Base-by-base conservation (phyloP, 2,888 invertebrate genomes). In the Pyralis farinalis region DNA sequence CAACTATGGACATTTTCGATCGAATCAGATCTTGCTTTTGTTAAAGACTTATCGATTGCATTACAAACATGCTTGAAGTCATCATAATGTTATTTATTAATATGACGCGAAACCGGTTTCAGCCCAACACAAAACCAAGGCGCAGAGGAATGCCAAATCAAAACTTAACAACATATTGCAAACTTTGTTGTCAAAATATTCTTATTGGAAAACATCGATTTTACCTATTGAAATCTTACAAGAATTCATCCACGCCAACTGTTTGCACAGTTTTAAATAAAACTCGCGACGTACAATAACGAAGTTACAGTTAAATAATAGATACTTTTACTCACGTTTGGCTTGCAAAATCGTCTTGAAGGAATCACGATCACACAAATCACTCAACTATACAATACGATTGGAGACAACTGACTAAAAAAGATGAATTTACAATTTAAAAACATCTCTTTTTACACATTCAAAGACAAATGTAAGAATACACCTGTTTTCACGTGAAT, bases 251-350 rank as follows among this genome's bases (percentile, higher is more conserved):
- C 33, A 45, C 40, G 28, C 32, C 29, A 40, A 46, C 53, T 42
- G 49, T 47, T 52, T 53, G n/a, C 47, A 49, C 39, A 46, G 47
- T 58, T 57, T 38, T 63, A 58, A 63, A 60, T 59, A 51, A 65
- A 69, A 54, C 58, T 59, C 58, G 57, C 34, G 55, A 42, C 47
- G 41, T 45, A 49, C 49, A 47, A 53, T n/a, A 53, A 45, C 51
- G 51, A 60, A 56, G 43, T 51, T 68, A 82, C 81, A 78, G 80
- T 77, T 77, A 80, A 53, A 61, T 53, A 57, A n/a, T n/a, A n/a
- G n/a, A 66, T 16, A 78, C 74, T 80, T 78, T 77, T 82, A 85
- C 84, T 86, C 61, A 85, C 84, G 67, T 78, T 83, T 70, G 57
- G 53, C 65, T 73, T 61, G 62, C 57, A 51, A 65, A 65, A 61